These are phyloP conservation scores for Falco berigora DNA, from an alignment of 2,797 vertebrate species.

Conservation along the genomic window DNA sequence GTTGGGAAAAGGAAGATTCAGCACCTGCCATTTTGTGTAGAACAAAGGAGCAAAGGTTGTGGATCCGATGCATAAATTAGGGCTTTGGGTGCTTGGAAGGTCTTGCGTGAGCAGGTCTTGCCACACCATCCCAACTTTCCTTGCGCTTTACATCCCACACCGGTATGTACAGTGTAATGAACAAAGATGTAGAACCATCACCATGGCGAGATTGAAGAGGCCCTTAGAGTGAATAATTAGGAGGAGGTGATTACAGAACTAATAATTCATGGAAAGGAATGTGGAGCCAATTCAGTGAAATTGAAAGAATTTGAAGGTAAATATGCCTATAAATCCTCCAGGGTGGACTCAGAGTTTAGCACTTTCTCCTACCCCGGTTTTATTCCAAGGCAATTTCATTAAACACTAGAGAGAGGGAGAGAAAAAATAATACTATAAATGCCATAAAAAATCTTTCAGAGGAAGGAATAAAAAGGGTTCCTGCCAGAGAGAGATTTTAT, in stretches of 20 bases:
- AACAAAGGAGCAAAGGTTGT: constrained; percentile 64
- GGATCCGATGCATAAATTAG: constrained; percentile 68
- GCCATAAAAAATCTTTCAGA: constrained; percentile 68
- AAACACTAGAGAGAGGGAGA: constrained; percentile 52
- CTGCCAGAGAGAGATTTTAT: constrained; percentile 70
- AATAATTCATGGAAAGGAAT: constrained; percentile 66
- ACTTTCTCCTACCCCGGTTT: constrained; percentile 59
- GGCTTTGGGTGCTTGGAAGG: constrained; percentile 56
- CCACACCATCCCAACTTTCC: neutral
- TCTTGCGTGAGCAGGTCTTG: neutral
- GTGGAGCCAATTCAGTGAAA: constrained; percentile 57
- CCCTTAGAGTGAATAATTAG: constrained; percentile 72
- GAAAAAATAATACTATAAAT: constrained; percentile 65
- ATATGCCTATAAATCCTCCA: constrained; percentile 67
- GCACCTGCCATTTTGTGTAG: constrained; percentile 16
- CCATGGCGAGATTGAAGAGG: constrained; percentile 52
- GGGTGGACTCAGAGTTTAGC: constrained; percentile 55
- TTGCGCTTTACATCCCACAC: neutral
- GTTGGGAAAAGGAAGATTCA: constrained; percentile 17
- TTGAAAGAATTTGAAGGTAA: constrained; percentile 65
- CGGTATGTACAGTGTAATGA: constrained; percentile 65
- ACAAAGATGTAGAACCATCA: constrained; percentile 56
- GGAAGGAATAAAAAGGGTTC: constrained; percentile 67
- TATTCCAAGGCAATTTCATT: constrained; percentile 73
- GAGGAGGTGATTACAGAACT: constrained; percentile 64